These are phyloP conservation scores for Anagrus nilaparvatae DNA, from an alignment of 1,140 invertebrate genomes.

Conservation along the genomic window DNA sequence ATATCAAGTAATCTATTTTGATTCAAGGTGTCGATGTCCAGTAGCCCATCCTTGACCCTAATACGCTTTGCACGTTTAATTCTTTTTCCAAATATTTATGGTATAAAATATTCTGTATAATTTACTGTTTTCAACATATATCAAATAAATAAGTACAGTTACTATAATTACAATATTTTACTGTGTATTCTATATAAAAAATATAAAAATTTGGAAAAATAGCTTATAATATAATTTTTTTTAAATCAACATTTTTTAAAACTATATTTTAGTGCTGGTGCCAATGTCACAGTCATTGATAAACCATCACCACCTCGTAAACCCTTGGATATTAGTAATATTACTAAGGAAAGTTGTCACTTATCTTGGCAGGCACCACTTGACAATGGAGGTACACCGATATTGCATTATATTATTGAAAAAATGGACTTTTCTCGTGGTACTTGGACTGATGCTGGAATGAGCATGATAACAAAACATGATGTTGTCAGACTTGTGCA, in stretches of 20 bases:
- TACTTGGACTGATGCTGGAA: constrained; percentile 90
- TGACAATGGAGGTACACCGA: constrained; percentile 87
- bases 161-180: no score
- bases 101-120: no score
- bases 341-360: constrained; percentile 84
- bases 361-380: constrained; percentile 73
- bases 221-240: not conserved
- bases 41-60: no score
- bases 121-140: no score
- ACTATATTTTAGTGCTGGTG: constrained; percentile 51
- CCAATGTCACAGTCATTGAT: constrained; percentile 81
- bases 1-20: no score
- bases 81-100: no score
- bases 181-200: no score
- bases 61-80: no score
- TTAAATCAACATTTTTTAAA: not conserved
- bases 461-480: constrained; percentile 71
- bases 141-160: no score
- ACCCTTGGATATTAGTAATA: constrained; percentile 71
- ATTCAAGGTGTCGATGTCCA: no score
- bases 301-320: constrained; percentile 78
- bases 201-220: no score
- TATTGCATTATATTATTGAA: constrained; percentile 92
- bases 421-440: constrained; percentile 94
- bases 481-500: constrained; percentile 81